A percentile compares a stretch with the other conserved stretches of the same genome.
phyloP scores from a whole-genome alignment of 2,888 invertebrate genomes.

The Zhuqinia jingwanae region DNA sequence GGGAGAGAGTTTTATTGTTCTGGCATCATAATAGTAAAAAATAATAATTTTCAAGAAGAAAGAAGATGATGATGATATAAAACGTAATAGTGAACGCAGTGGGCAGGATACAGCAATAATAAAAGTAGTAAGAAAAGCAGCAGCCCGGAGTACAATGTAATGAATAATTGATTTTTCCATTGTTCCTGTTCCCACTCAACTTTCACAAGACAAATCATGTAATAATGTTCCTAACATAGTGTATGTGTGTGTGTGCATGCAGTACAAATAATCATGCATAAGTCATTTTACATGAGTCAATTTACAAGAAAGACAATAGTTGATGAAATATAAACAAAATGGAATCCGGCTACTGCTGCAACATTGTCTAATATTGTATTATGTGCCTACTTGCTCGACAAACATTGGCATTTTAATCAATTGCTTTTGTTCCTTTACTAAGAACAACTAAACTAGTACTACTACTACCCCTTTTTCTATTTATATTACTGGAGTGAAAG shows the following conservation, averaged over 20 bases:
- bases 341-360: background rate
- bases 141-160: background rate
- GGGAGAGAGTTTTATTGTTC: too few relatives aligned
- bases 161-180: slow-evolving; percentile 38
- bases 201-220: background rate
- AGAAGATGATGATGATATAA: too few relatives aligned
- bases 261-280: slow-evolving; percentile 31
- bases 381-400: too few relatives aligned
- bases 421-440: background rate
- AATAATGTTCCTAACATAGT: too few relatives aligned
- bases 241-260: background rate
- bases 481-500: background rate
- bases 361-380: too few relatives aligned
- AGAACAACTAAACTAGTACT: too few relatives aligned
- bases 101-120: too few relatives aligned
- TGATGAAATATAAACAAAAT: background rate
- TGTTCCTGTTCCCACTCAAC: slow-evolving; percentile 22
- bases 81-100: too few relatives aligned
- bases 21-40: background rate
- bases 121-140: too few relatives aligned
- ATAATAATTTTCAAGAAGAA: too few relatives aligned
- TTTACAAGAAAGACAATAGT: background rate
- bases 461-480: background rate
- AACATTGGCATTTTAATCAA: slow-evolving; percentile 3
- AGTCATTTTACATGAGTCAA: slow-evolving; percentile 15